Conservation (phyloP, 2,113 vertebrate genomes). For the Onychostruthus taczanowskii region DNA sequence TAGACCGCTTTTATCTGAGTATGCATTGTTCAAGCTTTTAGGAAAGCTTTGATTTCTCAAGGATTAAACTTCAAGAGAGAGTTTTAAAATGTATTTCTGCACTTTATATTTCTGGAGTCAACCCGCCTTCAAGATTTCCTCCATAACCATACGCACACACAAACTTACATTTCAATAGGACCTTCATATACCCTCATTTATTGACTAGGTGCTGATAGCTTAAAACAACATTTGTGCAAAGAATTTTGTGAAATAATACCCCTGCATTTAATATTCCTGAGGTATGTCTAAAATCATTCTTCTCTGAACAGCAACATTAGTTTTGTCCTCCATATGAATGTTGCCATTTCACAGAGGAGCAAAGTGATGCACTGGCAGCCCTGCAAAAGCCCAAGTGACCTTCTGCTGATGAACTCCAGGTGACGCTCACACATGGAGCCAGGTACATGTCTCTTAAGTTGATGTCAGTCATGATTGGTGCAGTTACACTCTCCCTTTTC, state of each 20-base stretch:
- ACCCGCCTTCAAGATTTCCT: not conserved
- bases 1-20: not conserved
- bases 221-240: not conserved
- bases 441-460: not conserved
- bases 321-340: not conserved
- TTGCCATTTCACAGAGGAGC: not conserved
- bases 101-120: not conserved
- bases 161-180: not conserved
- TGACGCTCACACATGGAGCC: not conserved
- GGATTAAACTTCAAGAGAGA: not conserved
- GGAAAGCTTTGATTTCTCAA: not conserved
- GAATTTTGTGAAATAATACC: not conserved
- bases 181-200: not conserved
- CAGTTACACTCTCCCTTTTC: not conserved
- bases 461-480: not conserved
- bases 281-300: not conserved
- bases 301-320: not conserved
- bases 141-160: not conserved
- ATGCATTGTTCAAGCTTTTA: not conserved
- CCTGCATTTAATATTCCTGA: not conserved
- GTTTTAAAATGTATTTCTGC: not conserved
- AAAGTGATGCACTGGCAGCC: not conserved
- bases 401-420: not conserved
- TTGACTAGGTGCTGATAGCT: not conserved
- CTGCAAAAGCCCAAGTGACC: accelerated